These are phyloP conservation scores for Dyspetes luteomarginatus DNA, from an alignment of 2,888 invertebrate genomes.

Conservation along the genomic window DNA sequence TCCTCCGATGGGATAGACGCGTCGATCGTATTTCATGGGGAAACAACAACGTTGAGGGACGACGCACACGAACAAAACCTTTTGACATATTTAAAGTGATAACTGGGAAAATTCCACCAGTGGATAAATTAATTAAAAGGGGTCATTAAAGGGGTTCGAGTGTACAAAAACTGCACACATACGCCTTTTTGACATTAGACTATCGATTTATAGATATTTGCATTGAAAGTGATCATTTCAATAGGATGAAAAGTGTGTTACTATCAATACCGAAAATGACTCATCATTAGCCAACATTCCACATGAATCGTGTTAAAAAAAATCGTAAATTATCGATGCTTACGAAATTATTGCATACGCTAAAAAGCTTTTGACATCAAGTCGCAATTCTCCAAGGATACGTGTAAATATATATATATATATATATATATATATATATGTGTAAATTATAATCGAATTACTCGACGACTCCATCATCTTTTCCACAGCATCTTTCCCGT, in stretches of 20 bases:
- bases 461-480: slow-evolving; percentile 24
- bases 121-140: no score
- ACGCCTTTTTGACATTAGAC: no score
- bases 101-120: not conserved
- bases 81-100: not conserved
- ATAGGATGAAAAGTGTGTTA: no score
- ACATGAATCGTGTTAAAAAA: no score
- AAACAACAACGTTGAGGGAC: slow-evolving; percentile 68
- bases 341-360: no score
- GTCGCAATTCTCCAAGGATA: no score
- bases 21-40: slow-evolving; percentile 74
- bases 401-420: not conserved
- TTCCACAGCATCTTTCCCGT: not conserved
- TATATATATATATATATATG: not conserved
- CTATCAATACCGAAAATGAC: no score
- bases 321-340: not conserved
- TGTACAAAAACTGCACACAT: not conserved
- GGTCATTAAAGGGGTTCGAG: no score
- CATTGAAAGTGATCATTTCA: no score
- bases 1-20: slow-evolving; percentile 54
- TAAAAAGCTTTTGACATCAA: no score
- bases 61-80: not conserved
- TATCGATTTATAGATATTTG: no score
- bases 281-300: no score
- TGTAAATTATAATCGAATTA: slow-evolving; percentile 23